Evolutionary conservation across 1,140 invertebrate genomes (phyloP).

Genomic region (Pseudomyrmex gracilis): DNA sequence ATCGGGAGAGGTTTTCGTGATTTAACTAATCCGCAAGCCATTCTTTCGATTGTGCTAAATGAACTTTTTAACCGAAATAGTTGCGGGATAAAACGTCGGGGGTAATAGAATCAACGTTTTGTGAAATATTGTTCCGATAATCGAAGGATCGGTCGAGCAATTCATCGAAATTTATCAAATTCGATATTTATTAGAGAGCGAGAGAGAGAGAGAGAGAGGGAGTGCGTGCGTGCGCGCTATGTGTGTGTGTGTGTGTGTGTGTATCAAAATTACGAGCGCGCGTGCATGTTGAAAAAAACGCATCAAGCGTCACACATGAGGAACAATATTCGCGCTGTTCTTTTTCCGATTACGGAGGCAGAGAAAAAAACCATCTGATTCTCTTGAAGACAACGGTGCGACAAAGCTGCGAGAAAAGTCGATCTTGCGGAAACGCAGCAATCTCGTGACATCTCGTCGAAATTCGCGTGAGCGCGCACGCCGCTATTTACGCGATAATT

Average conservation of each 20-base stretch:
- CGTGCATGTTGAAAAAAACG: neutral
- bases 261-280: conserved; percentile 5
- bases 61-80: conserved; percentile 22
- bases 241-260: too few relatives aligned
- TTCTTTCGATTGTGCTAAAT: conserved; percentile 35
- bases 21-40: conserved; percentile 27
- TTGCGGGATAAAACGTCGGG: conserved; percentile 23
- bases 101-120: conserved; percentile 2
- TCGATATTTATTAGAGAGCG: neutral
- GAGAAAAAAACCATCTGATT: too few relatives aligned
- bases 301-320: too few relatives aligned
- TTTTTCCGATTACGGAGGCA: too few relatives aligned
- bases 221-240: too few relatives aligned
- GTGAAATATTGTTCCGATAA: conserved; percentile 55
- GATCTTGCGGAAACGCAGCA: conserved; percentile 12
- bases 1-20: neutral
- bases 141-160: conserved; percentile 33
- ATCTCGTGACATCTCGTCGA: conserved; percentile 16
- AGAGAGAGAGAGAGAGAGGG: too few relatives aligned
- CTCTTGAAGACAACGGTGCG: too few relatives aligned
- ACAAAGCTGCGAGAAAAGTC: too few relatives aligned
- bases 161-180: conserved; percentile 53
- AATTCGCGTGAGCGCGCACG: neutral
- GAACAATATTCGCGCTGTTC: too few relatives aligned
- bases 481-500: conserved; percentile 59